Evolutionary conservation across 2,888 invertebrate species (phyloP), one percentile per base, ranked within the genome.

Genomic region (Philaethria dido): DNA sequence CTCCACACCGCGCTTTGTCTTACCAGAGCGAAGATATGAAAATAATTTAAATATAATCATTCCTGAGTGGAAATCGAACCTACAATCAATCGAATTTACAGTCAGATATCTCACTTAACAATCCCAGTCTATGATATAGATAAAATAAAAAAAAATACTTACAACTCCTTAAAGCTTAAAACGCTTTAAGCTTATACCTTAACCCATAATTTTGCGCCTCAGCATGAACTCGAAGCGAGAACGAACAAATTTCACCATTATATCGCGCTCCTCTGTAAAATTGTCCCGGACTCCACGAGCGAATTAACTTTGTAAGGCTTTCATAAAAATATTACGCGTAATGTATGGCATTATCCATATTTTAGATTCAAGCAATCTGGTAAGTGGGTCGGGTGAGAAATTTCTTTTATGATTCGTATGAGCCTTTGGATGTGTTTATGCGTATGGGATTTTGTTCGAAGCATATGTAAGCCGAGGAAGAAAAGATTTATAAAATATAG

Each of bases 171-270:
- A 13, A 39, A 13, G 13, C 11, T 13, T 13, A 66, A 72, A 69
- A 16, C 73, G 62, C 73, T 48, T 3, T 59, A 64, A 39, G 64
- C 72, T 74, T 67, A 22, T 76, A 25, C 69, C 75, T 78, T 78
- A 69, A 18, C 71, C 81, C 76, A 70, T 67, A 74, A 68, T n/a
- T 59, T 68, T 69, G 69, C 74, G 71, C 73, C 64, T 73, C 70
- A 71, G 69, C 74, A 75, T 76, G 79, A 75, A 78, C 79, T 77
- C 78, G 77, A 75, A 80, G 80, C 79, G 75, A 81, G 83, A 81
- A 80, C 79, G 76, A 80, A 82, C 80, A 74, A 88, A 87, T 86
- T 88, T 88, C 82, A 85, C 89, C 84, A 88, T 88, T 80, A 87
- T 84, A 87, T 81, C 80, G 85, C 83, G 73, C 80, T 73, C 73